Base-by-base conservation (phyloP, 2,888 invertebrate species). In the Drosophila robusta region DNA sequence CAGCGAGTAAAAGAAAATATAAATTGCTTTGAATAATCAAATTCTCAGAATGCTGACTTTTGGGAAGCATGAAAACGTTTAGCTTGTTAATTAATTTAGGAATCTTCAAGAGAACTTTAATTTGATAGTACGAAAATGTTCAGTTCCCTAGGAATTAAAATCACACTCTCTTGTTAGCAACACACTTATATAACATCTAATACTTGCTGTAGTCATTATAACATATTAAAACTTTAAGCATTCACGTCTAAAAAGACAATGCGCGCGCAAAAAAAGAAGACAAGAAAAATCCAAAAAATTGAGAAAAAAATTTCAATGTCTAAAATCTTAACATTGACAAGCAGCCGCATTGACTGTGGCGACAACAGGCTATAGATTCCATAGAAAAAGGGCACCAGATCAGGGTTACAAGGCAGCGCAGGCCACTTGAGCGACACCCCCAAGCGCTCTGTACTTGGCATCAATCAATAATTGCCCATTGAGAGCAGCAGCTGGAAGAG, bases 381-480 rank as follows among this genome's bases (percentile, higher is more conserved):
- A 49, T 44, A 58, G 18, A 69, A 74, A 77, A 69, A 75, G 56
- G 89, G 89, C 57, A 89, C 89, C 82, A 78, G 89, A 89, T 90
- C 89, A 89, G 89, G 89, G 89, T 70, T 90, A 67, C 54, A 51
- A 65, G 64, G 55, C 54, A 49, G 67, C 42, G 64, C 57, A 49
- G 50, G 74, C 47, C 80, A 90, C 90, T 89, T 79, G 72, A 66
- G 52, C 63, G 47, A 46, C 57, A 32, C 51, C 49, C 44, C 46
- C 63, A 24, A 63, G 54, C 52, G 61, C 46, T 74, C 84, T 84
- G 81, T 85, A 84, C 89, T 89, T 81, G 89, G 69, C 77, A 80
- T 87, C 90, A 89, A 87, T 87, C 90, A 89, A 87, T 89, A 87
- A 89, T 89, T 89, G 90, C 90, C 85, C 89, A 89, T 81, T 83